phyloP scores from a whole-genome alignment of 64 coral and sea anemone genomes.

The Montipora capricornis region DNA sequence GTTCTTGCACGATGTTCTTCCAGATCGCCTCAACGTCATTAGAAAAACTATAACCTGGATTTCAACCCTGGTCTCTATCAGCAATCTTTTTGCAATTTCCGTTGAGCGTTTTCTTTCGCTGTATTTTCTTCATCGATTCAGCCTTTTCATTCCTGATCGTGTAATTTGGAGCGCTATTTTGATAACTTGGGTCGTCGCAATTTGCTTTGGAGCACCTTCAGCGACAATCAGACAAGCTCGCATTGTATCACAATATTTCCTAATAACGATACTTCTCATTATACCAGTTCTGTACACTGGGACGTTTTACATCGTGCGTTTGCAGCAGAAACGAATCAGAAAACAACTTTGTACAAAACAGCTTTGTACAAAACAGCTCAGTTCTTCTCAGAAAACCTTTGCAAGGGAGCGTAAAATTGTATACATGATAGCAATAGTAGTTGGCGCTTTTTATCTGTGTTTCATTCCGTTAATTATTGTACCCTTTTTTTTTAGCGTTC shows the following conservation, averaged over 20 bases:
- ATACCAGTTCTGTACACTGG: conserved; percentile 67
- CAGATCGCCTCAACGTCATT: conserved; percentile 6
- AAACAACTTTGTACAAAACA: background rate
- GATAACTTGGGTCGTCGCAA: conserved; percentile 66
- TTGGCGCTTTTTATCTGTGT: conserved; percentile 88
- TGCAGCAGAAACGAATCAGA: conserved; percentile 43
- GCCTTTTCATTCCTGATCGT: conserved; percentile 33
- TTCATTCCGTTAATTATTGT: conserved; percentile 75
- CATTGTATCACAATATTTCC: conserved; percentile 74
- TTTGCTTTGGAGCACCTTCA: conserved; percentile 67
- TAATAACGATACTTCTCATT: conserved; percentile 55
- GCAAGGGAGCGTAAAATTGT: conserved; percentile 69
- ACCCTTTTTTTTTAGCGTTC: conserved; percentile 58
- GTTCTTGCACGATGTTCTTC: conserved; percentile 39
- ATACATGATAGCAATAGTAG: conserved; percentile 74
- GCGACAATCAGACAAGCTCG: conserved; percentile 63
- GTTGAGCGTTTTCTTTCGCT: conserved; percentile 87
- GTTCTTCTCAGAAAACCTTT: conserved; percentile 42
- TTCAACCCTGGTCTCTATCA: conserved; percentile 72
- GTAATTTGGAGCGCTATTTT: conserved; percentile 44
- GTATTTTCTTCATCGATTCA: conserved; percentile 66
- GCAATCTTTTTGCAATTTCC: conserved; percentile 80
- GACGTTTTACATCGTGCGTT: conserved; percentile 58
- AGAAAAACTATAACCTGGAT: conserved; percentile 78
- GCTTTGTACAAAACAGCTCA: background rate